Evolutionary conservation across 23 tunicate genomes (phyloP).

Genomic region (Trididemnum miniatum): DNA sequence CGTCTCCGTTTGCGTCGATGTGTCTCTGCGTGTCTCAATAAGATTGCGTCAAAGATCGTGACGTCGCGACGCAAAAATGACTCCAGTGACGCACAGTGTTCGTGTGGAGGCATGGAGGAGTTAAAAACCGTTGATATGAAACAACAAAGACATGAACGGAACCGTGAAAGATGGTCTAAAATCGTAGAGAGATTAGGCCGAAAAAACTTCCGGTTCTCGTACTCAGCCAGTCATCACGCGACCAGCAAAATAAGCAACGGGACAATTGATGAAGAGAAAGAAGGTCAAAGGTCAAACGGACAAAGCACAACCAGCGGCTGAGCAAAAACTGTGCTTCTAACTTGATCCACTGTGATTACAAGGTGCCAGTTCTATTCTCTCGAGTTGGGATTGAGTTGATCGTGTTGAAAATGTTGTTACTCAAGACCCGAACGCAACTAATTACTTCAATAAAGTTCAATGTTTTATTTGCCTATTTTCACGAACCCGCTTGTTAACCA

Average conservation of each 20-base stretch:
- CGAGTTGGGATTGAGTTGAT: too few species aligned
- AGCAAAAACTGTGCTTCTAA: too few species aligned
- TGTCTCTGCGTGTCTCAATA: constrained; percentile 17
- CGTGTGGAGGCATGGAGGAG: neutral
- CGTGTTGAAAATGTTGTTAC: too few species aligned
- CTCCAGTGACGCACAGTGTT: neutral
- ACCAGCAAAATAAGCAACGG: constrained; percentile 1
- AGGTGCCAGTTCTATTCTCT: too few species aligned
- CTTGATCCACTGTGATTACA: too few species aligned
- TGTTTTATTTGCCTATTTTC: too few species aligned
- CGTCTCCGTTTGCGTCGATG: constrained; percentile 1
- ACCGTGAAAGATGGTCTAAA: constrained; percentile 30
- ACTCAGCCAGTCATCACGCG: constrained; percentile 12
- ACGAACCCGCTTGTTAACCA: too few species aligned
- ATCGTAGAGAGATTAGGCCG: constrained; percentile 31
- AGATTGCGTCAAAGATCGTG: neutral
- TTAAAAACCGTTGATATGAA: neutral
- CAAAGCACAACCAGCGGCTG: too few species aligned
- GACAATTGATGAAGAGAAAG: constrained; percentile 57
- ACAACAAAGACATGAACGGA: constrained; percentile 24
- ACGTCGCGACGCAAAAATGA: neutral
- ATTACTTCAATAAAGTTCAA: too few species aligned
- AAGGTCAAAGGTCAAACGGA: constrained; percentile 42
- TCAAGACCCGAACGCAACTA: too few species aligned
- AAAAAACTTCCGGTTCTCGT: constrained; percentile 11